Conservation (phyloP, 2,797 vertebrate genomes). For the Streptopelia turtur region DNA sequence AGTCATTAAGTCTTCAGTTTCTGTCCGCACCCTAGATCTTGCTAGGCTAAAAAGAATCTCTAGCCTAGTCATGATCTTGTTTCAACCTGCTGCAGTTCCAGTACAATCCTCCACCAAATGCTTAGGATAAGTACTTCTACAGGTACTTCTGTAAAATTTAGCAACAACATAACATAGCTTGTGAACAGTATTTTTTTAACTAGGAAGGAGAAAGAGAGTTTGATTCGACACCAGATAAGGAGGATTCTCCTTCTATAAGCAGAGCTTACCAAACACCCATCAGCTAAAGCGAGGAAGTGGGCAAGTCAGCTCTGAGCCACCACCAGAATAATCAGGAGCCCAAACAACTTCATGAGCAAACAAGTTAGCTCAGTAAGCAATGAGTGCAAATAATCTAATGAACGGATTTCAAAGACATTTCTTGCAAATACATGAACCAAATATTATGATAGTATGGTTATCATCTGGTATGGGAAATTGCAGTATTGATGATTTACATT, state of each 20-base stretch:
- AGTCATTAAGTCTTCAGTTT: background rate
- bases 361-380: background rate
- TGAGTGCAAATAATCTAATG: background rate
- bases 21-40: background rate
- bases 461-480: background rate
- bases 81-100: conserved; percentile 7
- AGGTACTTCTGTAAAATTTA: background rate
- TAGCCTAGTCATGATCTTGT: background rate
- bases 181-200: background rate
- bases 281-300: background rate
- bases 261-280: background rate
- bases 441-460: background rate
- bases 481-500: background rate
- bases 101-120: background rate
- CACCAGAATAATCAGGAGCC: background rate
- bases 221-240: background rate
- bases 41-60: background rate
- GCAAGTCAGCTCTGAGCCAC: background rate
- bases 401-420: background rate
- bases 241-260: background rate
- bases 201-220: background rate
- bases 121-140: background rate
- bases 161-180: background rate
- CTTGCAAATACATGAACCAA: background rate
- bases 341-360: background rate